These are phyloP conservation scores for Temnothorax rugatulus DNA, from an alignment of 2,888 invertebrate species.

Conservation along the genomic window DNA sequence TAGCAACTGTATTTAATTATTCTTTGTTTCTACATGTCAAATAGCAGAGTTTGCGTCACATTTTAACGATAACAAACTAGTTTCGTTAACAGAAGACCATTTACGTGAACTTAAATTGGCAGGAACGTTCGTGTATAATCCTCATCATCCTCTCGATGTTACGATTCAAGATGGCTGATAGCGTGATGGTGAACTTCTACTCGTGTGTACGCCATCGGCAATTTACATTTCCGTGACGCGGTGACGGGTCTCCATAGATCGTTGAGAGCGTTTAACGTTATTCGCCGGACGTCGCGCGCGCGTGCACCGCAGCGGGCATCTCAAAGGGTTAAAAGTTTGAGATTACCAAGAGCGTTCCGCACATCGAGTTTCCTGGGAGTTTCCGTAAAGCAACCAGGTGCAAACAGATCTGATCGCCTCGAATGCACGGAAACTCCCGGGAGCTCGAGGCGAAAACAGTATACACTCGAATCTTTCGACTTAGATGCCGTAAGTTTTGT, in stretches of 20 bases:
- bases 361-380: constrained; percentile 50
- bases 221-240: constrained; percentile 20
- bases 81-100: neutral
- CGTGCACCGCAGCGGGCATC: constrained; percentile 11
- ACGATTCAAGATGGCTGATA: constrained; percentile 1
- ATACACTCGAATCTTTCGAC: constrained; percentile 36
- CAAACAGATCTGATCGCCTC: constrained; percentile 47
- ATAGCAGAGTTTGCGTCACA: neutral
- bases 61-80: neutral
- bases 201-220: constrained; percentile 24
- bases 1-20: constrained; percentile 22
- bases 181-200: neutral
- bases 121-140: neutral
- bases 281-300: constrained; percentile 36
- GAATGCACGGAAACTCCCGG: constrained; percentile 26
- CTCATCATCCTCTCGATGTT: neutral
- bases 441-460: constrained; percentile 28
- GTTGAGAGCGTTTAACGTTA: constrained; percentile 42
- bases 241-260: constrained; percentile 46
- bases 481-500: constrained; percentile 37
- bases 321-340: constrained; percentile 56
- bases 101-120: neutral
- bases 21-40: neutral
- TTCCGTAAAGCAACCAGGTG: constrained; percentile 49
- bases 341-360: constrained; percentile 44